Base-by-base conservation (phyloP, 2,797 vertebrate species). In the Labroides dimidiatus region DNA sequence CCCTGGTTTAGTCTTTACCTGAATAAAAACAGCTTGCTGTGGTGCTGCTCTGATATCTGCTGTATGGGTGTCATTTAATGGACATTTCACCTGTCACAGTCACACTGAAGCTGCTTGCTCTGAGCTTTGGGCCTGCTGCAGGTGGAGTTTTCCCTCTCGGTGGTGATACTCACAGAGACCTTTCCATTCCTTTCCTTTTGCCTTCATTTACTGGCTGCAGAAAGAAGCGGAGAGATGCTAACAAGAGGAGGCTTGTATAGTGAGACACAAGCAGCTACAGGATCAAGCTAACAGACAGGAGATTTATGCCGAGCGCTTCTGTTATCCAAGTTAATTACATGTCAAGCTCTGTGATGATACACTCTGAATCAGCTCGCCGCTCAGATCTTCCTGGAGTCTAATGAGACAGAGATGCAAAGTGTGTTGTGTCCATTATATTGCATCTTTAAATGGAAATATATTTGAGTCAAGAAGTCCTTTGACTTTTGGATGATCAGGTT, bases 291-390 rank as follows among this genome's bases (percentile, higher is more conserved):
- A 39, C 59, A 79, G 64, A 64, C 42, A 20, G 43, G 24, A 60
- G 44, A 55, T 52, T 69, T 68, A 75, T 51, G 44, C 72, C 50
- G 63, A 62, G 43, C 69, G 78, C 57, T 49, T 13, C 64, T 50
- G 77, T 61, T 72, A 64, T 48, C 74, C 23, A 44, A 80, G 71
- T 82, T 85, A 89, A 81, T 91, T 77, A 86, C 59, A 61, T 75
- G 72, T 82, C 84, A 79, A 49, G 77, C 77, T 80, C 73, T 65
- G 61, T 53, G 51, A 80, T 69, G 72, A 82, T 71, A 45, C 64
- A 36, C 62, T 59, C 49, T 60, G 69, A 85, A 69, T 75, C 53
- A 58, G 48, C 51, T 60, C 13, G 2, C 43, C 50, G 77, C 61
- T 63, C 42, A 10, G 6, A 56, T 77, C 50, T 47, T 41, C 57